phyloP scores from a whole-genome alignment of 2,888 invertebrate genomes.

The Synergus japonicus region DNA sequence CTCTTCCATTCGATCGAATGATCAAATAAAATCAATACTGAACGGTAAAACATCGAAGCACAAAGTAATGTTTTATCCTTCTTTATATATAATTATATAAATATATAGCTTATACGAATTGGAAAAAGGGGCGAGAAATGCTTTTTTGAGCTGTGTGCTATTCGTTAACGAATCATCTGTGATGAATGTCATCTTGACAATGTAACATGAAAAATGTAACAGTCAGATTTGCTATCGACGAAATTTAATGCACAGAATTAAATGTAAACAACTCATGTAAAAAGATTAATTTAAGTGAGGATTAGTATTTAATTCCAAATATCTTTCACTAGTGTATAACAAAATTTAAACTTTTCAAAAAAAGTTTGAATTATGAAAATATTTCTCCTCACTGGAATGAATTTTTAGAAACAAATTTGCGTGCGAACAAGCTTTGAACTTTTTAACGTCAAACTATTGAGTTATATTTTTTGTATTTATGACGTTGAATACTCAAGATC shows the following conservation, averaged over 20 bases:
- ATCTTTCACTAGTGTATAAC: not conserved
- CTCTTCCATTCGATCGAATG: constrained; percentile 31
- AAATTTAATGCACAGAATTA: constrained; percentile 26
- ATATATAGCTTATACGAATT: constrained; percentile 17
- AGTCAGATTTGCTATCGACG: constrained; percentile 33
- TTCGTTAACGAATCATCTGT: constrained; percentile 31
- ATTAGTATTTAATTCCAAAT: constrained; percentile 13
- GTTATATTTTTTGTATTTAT: constrained; percentile 38
- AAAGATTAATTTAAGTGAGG: constrained; percentile 19
- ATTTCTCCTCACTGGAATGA: not conserved
- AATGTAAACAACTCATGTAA: constrained; percentile 17
- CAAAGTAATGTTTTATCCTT: constrained; percentile 40
- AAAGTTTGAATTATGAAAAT: not conserved
- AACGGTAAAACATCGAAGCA: constrained; percentile 41
- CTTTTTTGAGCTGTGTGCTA: constrained; percentile 28
- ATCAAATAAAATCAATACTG: constrained; percentile 34
- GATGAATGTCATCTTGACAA: constrained; percentile 13
- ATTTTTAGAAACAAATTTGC: not conserved
- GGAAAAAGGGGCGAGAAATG: constrained; percentile 21
- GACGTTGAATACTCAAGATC: constrained; percentile 42
- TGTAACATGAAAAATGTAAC: not conserved
- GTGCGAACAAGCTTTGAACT: constrained; percentile 9
- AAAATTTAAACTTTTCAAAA: not conserved
- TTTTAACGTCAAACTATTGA: constrained; percentile 37
- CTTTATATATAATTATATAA: constrained; percentile 24